phyloP scores from a whole-genome alignment of 2,797 vertebrate species.

The Pangasius macronema region DNA sequence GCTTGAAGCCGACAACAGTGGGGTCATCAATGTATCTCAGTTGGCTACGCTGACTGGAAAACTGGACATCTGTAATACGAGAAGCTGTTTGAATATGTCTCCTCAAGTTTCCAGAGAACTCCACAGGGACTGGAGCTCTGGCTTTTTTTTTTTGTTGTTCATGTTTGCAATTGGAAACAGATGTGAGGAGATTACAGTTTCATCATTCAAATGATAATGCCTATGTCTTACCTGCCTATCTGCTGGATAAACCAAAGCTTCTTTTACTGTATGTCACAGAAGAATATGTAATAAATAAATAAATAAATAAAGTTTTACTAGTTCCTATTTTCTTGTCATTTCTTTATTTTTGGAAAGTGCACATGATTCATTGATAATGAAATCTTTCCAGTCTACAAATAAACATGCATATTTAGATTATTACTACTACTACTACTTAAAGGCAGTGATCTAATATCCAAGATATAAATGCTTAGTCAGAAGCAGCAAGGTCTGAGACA shows the following conservation, averaged over 20 bases:
- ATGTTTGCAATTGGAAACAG: constrained; percentile 80
- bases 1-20: background rate
- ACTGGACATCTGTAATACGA: constrained; percentile 66
- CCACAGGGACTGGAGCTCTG: constrained; percentile 68
- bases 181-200: constrained; percentile 77
- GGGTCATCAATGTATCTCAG: constrained; percentile 39
- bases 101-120: constrained; percentile 50
- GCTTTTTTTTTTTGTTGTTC: constrained; percentile 68
- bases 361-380: background rate
- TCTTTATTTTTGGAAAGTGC: background rate
- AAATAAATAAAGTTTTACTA: background rate
- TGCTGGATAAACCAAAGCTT: constrained; percentile 49
- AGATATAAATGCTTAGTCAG: background rate
- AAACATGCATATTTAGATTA: background rate
- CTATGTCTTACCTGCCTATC: constrained; percentile 28
- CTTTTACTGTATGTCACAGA: constrained; percentile 16
- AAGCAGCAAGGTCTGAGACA: background rate
- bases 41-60: constrained; percentile 63
- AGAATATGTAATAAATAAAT: background rate
- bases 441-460: background rate
- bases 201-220: constrained; percentile 70
- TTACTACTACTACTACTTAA: too few species aligned
- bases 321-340: background rate
- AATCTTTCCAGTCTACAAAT: background rate
- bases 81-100: constrained; percentile 69